phyloP scores from a whole-genome alignment of 2,113 vertebrate species.

The Spea bombifrons region DNA sequence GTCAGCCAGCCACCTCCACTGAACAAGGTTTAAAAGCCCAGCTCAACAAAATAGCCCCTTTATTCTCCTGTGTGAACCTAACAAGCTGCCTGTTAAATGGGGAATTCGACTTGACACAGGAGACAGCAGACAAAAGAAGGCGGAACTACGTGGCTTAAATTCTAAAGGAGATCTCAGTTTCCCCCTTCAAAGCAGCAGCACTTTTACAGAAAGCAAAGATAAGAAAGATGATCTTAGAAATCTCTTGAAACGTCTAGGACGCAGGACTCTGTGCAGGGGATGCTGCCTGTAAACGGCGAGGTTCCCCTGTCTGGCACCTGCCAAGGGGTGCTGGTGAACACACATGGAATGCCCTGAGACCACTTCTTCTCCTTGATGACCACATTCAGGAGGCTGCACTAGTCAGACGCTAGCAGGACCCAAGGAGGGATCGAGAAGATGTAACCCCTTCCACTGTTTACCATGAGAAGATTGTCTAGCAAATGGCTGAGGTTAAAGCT shows the following conservation, averaged over 20 bases:
- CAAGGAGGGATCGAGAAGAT: background rate
- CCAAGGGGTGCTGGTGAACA: background rate
- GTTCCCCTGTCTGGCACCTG: background rate
- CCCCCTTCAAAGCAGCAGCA: conserved; percentile 29
- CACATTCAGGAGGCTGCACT: too few species aligned
- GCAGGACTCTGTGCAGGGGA: conserved; percentile 1
- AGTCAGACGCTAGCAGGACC: too few species aligned
- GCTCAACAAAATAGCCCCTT: conserved; percentile 38
- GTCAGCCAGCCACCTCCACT: background rate
- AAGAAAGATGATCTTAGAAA: conserved; percentile 1
- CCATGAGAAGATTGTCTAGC: conserved; percentile 55
- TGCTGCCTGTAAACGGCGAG: background rate
- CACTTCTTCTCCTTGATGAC: too few species aligned
- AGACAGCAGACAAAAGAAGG: conserved; percentile 50
- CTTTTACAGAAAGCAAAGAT: background rate
- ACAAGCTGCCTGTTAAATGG: conserved; percentile 1
- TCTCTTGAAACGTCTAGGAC: background rate
- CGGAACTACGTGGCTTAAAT: conserved; percentile 56
- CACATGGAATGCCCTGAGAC: background rate
- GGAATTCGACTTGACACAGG: conserved; percentile 29
- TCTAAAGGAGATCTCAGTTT: conserved; percentile 47
- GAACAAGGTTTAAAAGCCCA: conserved; percentile 8
- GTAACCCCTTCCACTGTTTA: conserved; percentile 9
- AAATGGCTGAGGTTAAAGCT: conserved; percentile 66
- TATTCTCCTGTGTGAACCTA: conserved; percentile 44